These are phyloP conservation scores for Camponotus floridanus DNA, from an alignment of 1,140 invertebrate genomes.

Conservation along the genomic window DNA sequence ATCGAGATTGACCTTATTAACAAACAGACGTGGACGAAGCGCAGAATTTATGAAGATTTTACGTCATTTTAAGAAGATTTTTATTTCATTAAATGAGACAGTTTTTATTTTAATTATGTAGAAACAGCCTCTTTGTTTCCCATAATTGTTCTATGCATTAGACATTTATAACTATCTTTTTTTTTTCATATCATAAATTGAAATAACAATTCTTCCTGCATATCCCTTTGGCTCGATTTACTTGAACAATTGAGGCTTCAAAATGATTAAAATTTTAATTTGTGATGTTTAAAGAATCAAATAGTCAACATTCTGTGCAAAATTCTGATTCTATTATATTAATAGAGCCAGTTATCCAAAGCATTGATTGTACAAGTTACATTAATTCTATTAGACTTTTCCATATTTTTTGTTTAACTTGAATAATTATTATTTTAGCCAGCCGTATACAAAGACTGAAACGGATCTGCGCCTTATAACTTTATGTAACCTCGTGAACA, in stretches of 20 bases:
- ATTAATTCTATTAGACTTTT: neutral
- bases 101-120: neutral
- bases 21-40: neutral
- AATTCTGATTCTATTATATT: neutral
- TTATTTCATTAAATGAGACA: too few species aligned
- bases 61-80: neutral
- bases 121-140: neutral
- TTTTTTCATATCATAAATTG: neutral
- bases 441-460: neutral
- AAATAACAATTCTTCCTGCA: neutral
- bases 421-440: constrained; percentile 31
- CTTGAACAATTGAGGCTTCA: neutral
- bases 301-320: neutral
- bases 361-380: neutral
- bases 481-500: neutral
- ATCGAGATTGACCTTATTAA: constrained; percentile 23
- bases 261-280: constrained; percentile 27
- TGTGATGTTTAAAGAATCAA: neutral
- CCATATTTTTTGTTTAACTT: neutral
- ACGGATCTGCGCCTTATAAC: neutral
- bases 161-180: neutral
- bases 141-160: neutral
- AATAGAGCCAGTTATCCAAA: neutral
- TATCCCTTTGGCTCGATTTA: neutral
- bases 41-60: neutral